These are phyloP conservation scores for Pinctada fucata DNA, from an alignment of 2,888 invertebrate genomes.

Conservation along the genomic window DNA sequence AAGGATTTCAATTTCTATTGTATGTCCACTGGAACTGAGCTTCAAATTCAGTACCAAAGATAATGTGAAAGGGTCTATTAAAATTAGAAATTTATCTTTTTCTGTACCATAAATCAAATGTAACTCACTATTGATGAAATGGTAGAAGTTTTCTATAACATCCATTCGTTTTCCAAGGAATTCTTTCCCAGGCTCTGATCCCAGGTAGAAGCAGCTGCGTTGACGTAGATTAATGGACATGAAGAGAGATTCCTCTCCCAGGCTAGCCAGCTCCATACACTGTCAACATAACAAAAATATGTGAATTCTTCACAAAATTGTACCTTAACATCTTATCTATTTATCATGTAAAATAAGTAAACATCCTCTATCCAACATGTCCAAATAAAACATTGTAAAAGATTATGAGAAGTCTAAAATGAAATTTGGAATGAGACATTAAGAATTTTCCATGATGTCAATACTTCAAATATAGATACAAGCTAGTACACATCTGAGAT, in stretches of 20 bases:
- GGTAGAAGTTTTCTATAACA: conserved; percentile 28
- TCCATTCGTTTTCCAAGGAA: conserved; percentile 27
- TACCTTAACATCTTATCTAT: not conserved
- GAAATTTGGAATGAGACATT: not conserved
- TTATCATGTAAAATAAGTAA: not conserved
- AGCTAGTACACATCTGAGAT: too few relatives aligned
- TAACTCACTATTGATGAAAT: conserved; percentile 24
- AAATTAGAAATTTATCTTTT: too few relatives aligned
- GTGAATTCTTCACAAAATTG: not conserved
- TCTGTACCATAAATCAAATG: too few relatives aligned
- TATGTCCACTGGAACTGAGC: too few relatives aligned
- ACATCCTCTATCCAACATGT: not conserved
- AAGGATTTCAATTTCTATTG: too few relatives aligned
- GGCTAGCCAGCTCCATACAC: conserved; percentile 26
- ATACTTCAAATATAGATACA: too few relatives aligned
- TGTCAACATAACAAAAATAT: conserved; percentile 1
- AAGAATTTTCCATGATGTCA: too few relatives aligned
- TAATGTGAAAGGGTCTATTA: too few relatives aligned
- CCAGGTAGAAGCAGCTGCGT: conserved; percentile 29
- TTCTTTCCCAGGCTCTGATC: conserved; percentile 30
- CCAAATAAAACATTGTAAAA: not conserved
- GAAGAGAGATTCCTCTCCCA: conserved; percentile 33
- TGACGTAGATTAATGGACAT: conserved; percentile 32
- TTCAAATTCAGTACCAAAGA: too few relatives aligned
- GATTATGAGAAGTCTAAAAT: not conserved